Base-by-base conservation (phyloP, 2,888 invertebrate genomes). In the Dermolepida albohirtum region DNA sequence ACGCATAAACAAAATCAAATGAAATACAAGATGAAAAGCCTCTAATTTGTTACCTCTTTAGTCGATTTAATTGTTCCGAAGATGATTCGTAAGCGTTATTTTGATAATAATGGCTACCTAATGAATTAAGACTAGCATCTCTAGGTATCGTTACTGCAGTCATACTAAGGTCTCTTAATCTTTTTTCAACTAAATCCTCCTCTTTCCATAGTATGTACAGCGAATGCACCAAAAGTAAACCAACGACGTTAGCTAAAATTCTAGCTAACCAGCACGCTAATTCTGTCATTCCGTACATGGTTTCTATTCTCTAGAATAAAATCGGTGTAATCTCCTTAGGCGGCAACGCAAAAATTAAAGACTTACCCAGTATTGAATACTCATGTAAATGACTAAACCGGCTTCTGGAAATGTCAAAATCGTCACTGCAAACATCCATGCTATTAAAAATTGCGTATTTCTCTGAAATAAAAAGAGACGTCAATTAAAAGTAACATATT, bases 321-420 rank as follows among this genome's bases (percentile, higher is more conserved):
- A 70, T 27, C 14, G n/a, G 7, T 17, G 29, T 27, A 11, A 40
- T 41, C 27, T 34, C 5, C 2, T 27, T 52, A 12, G 17, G 29
- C 2, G 27, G 6, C 6, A 39, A 14, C 5, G 1, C 2, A 10
- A 34, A 54, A 34, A 27, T 29, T 7, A 34, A 39, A 29, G 34
- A 44, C 82, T 81, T 83, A 86, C 87, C 87, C 87, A 87, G 74
- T 86, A 85, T 72, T 86, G 84, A 59, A 87, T 81, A 70, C 85
- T 85, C 86, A 87, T 86, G 75, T 85, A 87, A 67, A 87, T 84
- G 4, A 86, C 86, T 76, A 87, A 81, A 12, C 86, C 86, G 49
- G 85, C 85, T 79, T 87, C 87, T 29, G 86, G 87, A 74, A 87
- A 85, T 63, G 85, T 84, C 43, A 86, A 80, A 27, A 85, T 80